phyloP scores from a whole-genome alignment of 2,113 vertebrate genomes.

The Onychorhynchus coronatus region DNA sequence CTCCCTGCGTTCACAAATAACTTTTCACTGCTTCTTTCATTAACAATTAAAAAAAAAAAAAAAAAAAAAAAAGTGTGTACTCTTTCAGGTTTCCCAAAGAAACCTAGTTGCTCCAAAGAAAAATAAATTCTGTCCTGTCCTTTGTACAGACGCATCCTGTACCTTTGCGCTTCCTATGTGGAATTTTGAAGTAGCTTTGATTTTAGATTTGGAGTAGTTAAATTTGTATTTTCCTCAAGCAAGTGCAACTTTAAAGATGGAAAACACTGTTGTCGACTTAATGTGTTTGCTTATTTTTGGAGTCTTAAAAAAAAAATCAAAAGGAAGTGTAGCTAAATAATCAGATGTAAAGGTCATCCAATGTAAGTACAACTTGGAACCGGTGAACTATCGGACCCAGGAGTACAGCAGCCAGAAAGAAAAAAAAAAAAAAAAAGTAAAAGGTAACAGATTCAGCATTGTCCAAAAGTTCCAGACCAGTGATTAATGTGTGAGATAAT shows the following conservation, averaged over 20 bases:
- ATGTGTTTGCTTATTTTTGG: not conserved
- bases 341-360: conserved; percentile 74
- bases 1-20: conserved; percentile 40
- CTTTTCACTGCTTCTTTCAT: not conserved
- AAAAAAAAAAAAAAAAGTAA: not conserved
- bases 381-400: conserved; percentile 70
- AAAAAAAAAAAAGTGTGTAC: not conserved
- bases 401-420: conserved; percentile 73
- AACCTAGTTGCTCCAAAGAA: not conserved
- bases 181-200: not conserved
- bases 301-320: not conserved
- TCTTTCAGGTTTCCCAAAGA: not conserved
- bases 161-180: not conserved
- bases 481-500: conserved; percentile 99
- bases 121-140: not conserved
- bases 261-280: not conserved
- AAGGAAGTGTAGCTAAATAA: conserved; percentile 63
- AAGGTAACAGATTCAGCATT: conserved; percentile 93
- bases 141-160: not conserved
- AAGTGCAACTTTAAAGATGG: not conserved
- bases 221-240: not conserved
- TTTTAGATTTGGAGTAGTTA: not conserved
- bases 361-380: conserved; percentile 63
- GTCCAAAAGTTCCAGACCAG: conserved; percentile 97
- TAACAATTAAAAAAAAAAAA: not conserved